Percentiles rank a stretch among this genome's conserved stretches.
Conservation (phyloP, 2,888 invertebrate genomes). For the Trichopoda pennipes region DNA sequence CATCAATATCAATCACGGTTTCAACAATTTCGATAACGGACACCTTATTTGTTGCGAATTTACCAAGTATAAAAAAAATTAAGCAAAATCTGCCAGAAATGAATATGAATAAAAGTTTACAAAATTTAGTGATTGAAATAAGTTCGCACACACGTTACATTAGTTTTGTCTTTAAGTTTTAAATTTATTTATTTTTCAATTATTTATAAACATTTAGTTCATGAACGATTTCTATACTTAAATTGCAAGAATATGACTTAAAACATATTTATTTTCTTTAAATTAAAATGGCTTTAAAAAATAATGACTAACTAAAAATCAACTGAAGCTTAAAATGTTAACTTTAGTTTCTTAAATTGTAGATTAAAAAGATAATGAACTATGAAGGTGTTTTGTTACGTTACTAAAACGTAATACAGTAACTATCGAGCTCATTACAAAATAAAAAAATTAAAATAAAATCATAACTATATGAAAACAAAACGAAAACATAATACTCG, state of each 20-base stretch:
- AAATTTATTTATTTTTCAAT: slow-evolving; percentile 24
- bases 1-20: too few species aligned
- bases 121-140: background rate
- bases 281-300: slow-evolving; percentile 52
- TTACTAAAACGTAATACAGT: too few species aligned
- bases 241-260: slow-evolving; percentile 18
- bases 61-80: too few species aligned
- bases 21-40: too few species aligned
- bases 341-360: slow-evolving; percentile 28
- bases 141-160: background rate
- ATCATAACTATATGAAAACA: background rate
- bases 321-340: slow-evolving; percentile 17
- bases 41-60: too few species aligned
- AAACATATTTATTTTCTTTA: slow-evolving; percentile 32
- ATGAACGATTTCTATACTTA: slow-evolving; percentile 51
- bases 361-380: background rate
- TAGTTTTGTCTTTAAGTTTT: background rate
- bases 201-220: slow-evolving; percentile 59
- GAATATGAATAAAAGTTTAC: background rate
- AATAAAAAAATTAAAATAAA: background rate
- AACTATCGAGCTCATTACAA: background rate
- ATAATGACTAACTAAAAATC: slow-evolving; percentile 57
- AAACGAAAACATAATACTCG: background rate
- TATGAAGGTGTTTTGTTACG: background rate
- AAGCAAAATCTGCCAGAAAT: too few species aligned